phyloP scores from a whole-genome alignment of 2,888 invertebrate genomes.

The Chorisops tibialis region DNA sequence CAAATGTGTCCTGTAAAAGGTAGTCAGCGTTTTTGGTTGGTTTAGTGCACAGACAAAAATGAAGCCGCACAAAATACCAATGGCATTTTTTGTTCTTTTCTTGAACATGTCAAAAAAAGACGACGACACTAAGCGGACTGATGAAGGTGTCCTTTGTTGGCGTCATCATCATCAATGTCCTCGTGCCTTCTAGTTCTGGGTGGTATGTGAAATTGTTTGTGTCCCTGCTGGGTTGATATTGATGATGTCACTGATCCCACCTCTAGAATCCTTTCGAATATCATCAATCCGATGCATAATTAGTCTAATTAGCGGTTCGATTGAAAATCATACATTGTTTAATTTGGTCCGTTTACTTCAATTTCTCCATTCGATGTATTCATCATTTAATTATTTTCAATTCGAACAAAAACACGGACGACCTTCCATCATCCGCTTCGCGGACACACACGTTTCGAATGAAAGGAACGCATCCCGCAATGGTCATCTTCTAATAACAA shows the following conservation, averaged over 20 bases:
- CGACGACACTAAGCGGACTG: constrained; percentile 19
- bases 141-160: constrained; percentile 25
- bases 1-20: not conserved
- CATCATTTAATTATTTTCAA: no score
- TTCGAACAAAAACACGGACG: no score
- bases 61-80: constrained; percentile 7
- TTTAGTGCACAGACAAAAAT: constrained; percentile 5
- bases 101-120: constrained; percentile 5
- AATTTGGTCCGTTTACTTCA: no score
- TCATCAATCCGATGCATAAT: no score
- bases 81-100: not conserved
- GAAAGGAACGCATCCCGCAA: constrained; percentile 16
- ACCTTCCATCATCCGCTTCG: not conserved
- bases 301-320: no score
- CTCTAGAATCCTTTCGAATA: no score
- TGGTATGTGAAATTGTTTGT: constrained; percentile 8
- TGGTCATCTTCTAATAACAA: constrained; percentile 26
- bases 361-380: no score
- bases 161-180: constrained; percentile 24
- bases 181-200: constrained; percentile 30
- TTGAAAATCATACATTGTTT: no score
- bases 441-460: constrained; percentile 23
- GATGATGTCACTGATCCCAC: no score
- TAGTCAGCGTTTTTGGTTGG: constrained; percentile 6
- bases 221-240: no score